A percentile compares a stretch with the other conserved stretches of the same genome.
Conservation (phyloP, 2,888 invertebrate species). For the Trichacis sp. region DNA sequence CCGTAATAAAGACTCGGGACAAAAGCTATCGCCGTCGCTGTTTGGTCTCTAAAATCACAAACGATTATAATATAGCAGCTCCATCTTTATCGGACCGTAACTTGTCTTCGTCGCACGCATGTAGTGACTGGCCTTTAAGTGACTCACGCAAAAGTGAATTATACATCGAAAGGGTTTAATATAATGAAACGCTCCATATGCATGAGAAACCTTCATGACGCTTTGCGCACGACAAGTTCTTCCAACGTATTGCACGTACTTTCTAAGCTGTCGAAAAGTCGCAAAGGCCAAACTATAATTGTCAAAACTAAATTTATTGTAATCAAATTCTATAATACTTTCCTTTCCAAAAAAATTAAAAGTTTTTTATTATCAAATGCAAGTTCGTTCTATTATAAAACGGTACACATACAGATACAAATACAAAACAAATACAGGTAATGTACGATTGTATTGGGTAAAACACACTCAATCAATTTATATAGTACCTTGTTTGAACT, state of each 20-base stretch:
- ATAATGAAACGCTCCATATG: constrained; percentile 77
- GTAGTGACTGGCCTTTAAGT: constrained; percentile 69
- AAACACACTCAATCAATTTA: too few species aligned
- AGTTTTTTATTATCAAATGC: too few species aligned
- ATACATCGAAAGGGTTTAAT: constrained; percentile 78
- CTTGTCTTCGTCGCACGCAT: constrained; percentile 41
- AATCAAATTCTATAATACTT: too few species aligned
- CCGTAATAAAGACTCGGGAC: constrained; percentile 60
- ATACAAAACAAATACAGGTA: too few species aligned
- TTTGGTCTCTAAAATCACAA: constrained; percentile 57
- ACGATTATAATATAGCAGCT: constrained; percentile 57
- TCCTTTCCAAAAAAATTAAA: too few species aligned
- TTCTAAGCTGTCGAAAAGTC: constrained; percentile 20
- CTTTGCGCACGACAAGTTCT: constrained; percentile 53
- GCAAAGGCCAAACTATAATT: not conserved
- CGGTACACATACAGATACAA: too few species aligned
- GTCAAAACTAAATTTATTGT: not conserved
- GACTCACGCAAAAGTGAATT: constrained; percentile 78
- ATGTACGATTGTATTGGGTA: too few species aligned
- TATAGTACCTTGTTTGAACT: too few species aligned
- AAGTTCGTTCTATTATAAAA: too few species aligned
- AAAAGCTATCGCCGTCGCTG: constrained; percentile 48
- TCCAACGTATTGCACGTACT: constrained; percentile 53
- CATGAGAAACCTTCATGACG: constrained; percentile 70
- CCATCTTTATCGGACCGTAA: constrained; percentile 41